These are phyloP conservation scores for Paracentrotus lividus DNA, from an alignment of 53 echinoderm and acorn worm genomes.

Conservation along the genomic window DNA sequence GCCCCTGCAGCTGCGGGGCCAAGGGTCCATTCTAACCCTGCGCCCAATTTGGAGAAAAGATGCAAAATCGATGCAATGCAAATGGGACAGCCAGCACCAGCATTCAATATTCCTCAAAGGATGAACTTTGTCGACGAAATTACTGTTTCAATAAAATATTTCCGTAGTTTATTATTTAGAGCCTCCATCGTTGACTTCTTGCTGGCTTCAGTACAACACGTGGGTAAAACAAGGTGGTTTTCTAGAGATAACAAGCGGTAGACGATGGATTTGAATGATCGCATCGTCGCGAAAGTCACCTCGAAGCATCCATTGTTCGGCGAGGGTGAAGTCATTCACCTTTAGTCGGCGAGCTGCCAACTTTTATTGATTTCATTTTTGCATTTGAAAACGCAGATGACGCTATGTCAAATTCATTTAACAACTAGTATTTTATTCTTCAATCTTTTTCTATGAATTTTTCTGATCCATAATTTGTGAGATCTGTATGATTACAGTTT, in stretches of 20 bases:
- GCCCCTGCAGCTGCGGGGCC: slow-evolving; percentile 45
- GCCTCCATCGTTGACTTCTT: not conserved
- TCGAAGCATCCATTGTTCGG: slow-evolving; percentile 34
- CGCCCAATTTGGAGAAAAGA: slow-evolving; percentile 3
- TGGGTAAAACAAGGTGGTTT: slow-evolving; percentile 55
- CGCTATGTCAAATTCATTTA: slow-evolving; percentile 18
- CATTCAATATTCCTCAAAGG: not conserved
- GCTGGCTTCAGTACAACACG: not conserved
- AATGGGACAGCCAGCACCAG: not conserved
- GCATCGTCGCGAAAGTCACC: not conserved
- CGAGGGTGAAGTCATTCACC: slow-evolving; percentile 43
- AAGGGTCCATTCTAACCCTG: slow-evolving; percentile 15
- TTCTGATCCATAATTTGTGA: no score
- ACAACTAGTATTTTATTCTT: not conserved
- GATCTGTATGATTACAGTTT: no score
- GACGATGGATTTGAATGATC: not conserved
- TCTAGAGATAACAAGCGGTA: slow-evolving; percentile 24
- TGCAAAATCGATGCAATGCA: slow-evolving; percentile 11
- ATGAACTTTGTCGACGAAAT: not conserved
- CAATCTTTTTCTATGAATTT: not conserved
- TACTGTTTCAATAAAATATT: slow-evolving; percentile 14
- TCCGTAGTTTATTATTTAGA: slow-evolving; percentile 1
- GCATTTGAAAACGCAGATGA: not conserved
- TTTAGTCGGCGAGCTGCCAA: not conserved
- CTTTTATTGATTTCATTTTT: not conserved